These are phyloP conservation scores for Hypomesus transpacificus DNA, from an alignment of 2,113 vertebrate genomes.

Conservation along the genomic window DNA sequence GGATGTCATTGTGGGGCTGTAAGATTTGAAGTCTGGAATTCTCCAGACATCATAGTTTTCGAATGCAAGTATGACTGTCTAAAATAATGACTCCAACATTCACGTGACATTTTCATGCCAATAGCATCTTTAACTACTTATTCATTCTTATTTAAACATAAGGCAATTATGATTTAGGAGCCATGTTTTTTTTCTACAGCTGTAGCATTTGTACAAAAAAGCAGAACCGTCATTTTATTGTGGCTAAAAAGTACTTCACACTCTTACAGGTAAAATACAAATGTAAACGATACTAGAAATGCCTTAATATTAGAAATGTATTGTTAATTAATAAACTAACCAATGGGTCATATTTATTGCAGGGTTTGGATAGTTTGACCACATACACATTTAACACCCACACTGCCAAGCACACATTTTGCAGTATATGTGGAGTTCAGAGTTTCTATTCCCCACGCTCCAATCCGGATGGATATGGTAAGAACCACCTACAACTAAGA, in stretches of 20 bases:
- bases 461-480: conserved; percentile 90
- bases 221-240: conserved; percentile 93
- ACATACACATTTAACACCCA: conserved; percentile 93
- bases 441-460: conserved; percentile 95
- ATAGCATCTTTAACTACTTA: neutral
- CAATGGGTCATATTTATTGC: conserved; percentile 35
- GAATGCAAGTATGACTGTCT: conserved; percentile 87
- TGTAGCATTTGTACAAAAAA: conserved; percentile 97
- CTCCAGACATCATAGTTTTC: conserved; percentile 85
- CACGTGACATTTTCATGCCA: neutral
- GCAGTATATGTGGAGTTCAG: conserved; percentile 93
- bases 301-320: neutral
- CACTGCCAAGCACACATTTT: conserved; percentile 88
- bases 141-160: neutral
- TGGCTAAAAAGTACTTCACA: conserved; percentile 82
- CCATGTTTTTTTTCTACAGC: conserved; percentile 64
- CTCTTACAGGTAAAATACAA: conserved; percentile 80
- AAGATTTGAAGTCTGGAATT: conserved; percentile 86
- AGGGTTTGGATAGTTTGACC: conserved; percentile 87
- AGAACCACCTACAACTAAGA: conserved; percentile 43
- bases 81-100: neutral
- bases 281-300: neutral
- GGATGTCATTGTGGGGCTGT: conserved; percentile 92
- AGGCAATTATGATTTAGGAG: neutral
- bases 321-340: neutral